Conservation (phyloP, 2,888 invertebrate species). For the Heliothis peltigera region DNA sequence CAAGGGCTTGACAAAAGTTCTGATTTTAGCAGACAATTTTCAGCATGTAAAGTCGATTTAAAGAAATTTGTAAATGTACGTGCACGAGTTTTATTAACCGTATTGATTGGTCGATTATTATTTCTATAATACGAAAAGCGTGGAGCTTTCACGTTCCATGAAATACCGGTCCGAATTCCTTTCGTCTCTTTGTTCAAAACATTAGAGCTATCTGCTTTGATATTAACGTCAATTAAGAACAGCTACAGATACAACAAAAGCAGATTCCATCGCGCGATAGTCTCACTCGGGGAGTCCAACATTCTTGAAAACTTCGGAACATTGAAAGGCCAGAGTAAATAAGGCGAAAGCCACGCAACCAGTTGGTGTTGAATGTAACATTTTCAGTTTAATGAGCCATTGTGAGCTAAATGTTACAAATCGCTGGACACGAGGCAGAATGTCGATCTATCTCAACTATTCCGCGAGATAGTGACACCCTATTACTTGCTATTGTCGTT, state of each 20-base stretch:
- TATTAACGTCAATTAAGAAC: conserved; percentile 59
- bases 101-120: too few relatives aligned
- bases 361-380: conserved; percentile 57
- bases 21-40: conserved; percentile 3
- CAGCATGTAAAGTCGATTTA: too few relatives aligned
- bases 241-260: conserved; percentile 37
- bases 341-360: conserved; percentile 58
- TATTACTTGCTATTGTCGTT: conserved; percentile 33
- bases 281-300: conserved; percentile 30
- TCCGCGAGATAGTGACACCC: conserved; percentile 32
- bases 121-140: neutral
- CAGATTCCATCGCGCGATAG: conserved; percentile 51
- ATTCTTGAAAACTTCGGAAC: conserved; percentile 61
- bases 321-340: conserved; percentile 58
- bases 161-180: conserved; percentile 15
- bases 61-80: too few relatives aligned
- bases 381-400: conserved; percentile 76
- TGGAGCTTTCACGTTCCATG: conserved; percentile 1
- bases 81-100: too few relatives aligned
- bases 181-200: conserved; percentile 24
- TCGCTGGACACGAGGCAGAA: conserved; percentile 58
- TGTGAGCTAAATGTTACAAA: conserved; percentile 69
- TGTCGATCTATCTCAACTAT: conserved; percentile 46
- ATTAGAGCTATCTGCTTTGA: conserved; percentile 43
- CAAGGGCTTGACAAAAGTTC: too few relatives aligned